Evolutionary conservation across 2,888 invertebrate genomes (phyloP).

Genomic region (Syrista parreyssii): DNA sequence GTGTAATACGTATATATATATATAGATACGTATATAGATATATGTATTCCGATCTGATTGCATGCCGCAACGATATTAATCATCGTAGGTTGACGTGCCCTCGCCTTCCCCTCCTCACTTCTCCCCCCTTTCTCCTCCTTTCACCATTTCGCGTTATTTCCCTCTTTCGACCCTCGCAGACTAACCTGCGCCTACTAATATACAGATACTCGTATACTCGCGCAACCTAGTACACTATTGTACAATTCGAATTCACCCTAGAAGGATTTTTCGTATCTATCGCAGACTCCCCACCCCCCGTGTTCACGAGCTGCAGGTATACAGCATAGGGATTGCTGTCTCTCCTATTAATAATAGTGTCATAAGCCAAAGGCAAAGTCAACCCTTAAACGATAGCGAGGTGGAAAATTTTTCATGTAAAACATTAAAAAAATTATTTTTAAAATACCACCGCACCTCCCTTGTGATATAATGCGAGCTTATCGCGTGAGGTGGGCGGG

Average conservation of each 20-base stretch:
- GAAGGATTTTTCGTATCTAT: conserved; percentile 25
- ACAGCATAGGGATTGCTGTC: too few species aligned
- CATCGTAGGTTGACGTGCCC: conserved; percentile 68
- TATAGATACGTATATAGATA: too few species aligned
- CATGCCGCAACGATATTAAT: conserved; percentile 70
- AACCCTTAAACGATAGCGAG: conserved; percentile 40
- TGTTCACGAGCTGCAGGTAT: conserved; percentile 7
- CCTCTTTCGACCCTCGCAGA: conserved; percentile 42
- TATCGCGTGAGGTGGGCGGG: not conserved
- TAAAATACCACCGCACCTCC: conserved; percentile 47
- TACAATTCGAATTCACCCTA: too few species aligned
- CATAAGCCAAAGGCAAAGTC: conserved; percentile 12
- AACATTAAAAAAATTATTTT: conserved; percentile 56
- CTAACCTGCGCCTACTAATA: not conserved
- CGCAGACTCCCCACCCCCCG: conserved; percentile 26
- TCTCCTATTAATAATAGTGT: not conserved
- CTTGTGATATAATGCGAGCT: conserved; percentile 12
- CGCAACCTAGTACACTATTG: too few species aligned
- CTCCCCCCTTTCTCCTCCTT: conserved; percentile 33
- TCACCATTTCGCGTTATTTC: conserved; percentile 55
- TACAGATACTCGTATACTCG: not conserved
- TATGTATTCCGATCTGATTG: conserved; percentile 65
- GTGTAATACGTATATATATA: conserved; percentile 28
- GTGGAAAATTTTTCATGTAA: conserved; percentile 53
- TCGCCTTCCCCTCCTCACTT: conserved; percentile 39